Evolutionary conservation across 2,797 vertebrate species (phyloP).

Genomic region (Hapalemur alaotrensis): DNA sequence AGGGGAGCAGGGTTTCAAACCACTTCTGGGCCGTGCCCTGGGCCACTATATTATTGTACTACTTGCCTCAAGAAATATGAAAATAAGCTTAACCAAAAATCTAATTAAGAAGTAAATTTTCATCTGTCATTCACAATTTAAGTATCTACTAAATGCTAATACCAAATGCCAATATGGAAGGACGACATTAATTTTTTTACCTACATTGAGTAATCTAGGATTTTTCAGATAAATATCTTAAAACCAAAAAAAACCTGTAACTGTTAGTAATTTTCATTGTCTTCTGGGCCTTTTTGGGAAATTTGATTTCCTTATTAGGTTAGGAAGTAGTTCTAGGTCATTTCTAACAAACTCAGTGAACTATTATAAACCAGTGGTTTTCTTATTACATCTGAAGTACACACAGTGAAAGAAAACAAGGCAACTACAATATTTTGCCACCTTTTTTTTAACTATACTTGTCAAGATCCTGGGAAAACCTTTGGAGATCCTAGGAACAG

Average conservation of each 20-base stretch:
- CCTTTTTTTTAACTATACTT: neutral
- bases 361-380: neutral
- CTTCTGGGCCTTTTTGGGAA: neutral
- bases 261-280: neutral
- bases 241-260: neutral
- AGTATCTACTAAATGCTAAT: neutral
- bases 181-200: neutral
- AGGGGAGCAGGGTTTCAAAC: neutral
- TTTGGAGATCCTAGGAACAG: neutral
- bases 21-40: neutral
- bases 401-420: neutral
- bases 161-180: neutral
- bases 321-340: neutral
- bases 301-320: neutral
- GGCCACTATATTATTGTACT: neutral
- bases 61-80: neutral
- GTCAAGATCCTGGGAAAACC: neutral
- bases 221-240: neutral
- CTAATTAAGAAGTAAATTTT: constrained; percentile 2
- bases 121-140: neutral
- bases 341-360: neutral
- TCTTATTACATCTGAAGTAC: neutral
- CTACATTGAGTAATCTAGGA: neutral
- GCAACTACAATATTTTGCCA: neutral
- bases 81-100: neutral